These are phyloP conservation scores for Parelbella ahira DNA, from an alignment of 2,888 invertebrate genomes.

Conservation along the genomic window DNA sequence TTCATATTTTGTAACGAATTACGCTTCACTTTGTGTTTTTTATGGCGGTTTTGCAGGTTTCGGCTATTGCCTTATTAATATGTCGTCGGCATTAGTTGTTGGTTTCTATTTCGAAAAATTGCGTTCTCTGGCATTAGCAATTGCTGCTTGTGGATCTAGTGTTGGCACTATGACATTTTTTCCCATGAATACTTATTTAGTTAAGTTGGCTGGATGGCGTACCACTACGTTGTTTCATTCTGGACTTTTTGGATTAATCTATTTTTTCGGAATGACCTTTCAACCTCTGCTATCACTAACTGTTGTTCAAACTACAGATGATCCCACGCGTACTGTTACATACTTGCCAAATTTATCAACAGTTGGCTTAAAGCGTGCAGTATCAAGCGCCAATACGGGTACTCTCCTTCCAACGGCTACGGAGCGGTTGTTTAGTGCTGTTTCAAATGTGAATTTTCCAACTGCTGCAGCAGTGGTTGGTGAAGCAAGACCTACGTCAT, in stretches of 20 bases:
- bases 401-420: conserved; percentile 40
- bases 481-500: conserved; percentile 34
- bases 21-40: conserved; percentile 46
- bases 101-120: conserved; percentile 71
- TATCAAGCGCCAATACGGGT: conserved; percentile 38
- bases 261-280: conserved; percentile 59
- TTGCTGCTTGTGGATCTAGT: conserved; percentile 60
- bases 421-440: conserved; percentile 47
- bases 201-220: conserved; percentile 59
- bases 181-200: conserved; percentile 52
- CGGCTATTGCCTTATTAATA: conserved; percentile 59
- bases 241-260: conserved; percentile 54
- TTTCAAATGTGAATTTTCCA: conserved; percentile 50
- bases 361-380: conserved; percentile 35
- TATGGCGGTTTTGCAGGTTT: conserved; percentile 58
- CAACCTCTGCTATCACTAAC: conserved; percentile 59
- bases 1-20: conserved; percentile 53
- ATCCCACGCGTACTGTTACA: conserved; percentile 60
- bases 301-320: conserved; percentile 50
- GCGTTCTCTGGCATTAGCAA: conserved; percentile 56
- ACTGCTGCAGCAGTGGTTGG: conserved; percentile 61
- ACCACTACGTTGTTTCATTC: conserved; percentile 55
- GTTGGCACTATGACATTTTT: conserved; percentile 59
- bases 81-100: conserved; percentile 56
- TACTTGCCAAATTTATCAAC: conserved; percentile 61